Percentiles rank a stretch among this genome's conserved stretches.
Evolutionary conservation across 2,113 vertebrate species (phyloP).

Genomic region (Hippocampus mohnikei): DNA sequence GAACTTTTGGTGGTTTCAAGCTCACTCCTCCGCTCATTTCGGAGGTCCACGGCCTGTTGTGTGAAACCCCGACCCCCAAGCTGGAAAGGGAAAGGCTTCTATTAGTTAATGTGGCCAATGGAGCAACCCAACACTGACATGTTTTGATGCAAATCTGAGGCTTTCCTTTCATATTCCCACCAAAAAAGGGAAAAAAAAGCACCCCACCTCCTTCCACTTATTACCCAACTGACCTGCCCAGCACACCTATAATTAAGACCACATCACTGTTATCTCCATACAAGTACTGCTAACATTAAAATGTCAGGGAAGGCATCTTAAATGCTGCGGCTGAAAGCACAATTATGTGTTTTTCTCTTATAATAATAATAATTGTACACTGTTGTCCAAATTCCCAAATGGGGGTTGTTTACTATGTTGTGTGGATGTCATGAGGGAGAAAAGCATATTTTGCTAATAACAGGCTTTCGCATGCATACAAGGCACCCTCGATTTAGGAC

Average conservation of each 20-base stretch:
- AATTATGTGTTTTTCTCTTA: constrained; percentile 4
- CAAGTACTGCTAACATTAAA: not conserved
- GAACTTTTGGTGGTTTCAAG: constrained; percentile 45
- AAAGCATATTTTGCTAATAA: constrained; percentile 23
- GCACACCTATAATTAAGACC: constrained; percentile 12
- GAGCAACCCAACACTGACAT: constrained; percentile 58
- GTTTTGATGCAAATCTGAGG: constrained; percentile 37
- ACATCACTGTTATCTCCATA: not conserved
- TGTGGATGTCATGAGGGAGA: constrained; percentile 18
- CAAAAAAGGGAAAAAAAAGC: constrained; percentile 15
- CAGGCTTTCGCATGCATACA: constrained; percentile 5
- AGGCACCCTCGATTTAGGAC: not conserved
- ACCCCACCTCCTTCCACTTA: not conserved
- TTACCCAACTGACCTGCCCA: constrained; percentile 26
- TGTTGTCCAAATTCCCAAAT: not conserved
- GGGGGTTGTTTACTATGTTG: not conserved
- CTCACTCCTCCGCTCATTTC: constrained; percentile 28
- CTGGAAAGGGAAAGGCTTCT: constrained; percentile 55
- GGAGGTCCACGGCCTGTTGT: constrained; percentile 40
- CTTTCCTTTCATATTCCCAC: constrained; percentile 26
- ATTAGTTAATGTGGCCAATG: constrained; percentile 23
- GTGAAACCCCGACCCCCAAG: constrained; percentile 54
- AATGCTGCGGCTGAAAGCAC: not conserved
- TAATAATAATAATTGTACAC: not conserved
- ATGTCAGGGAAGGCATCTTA: not conserved